A percentile compares a stretch with the other conserved stretches of the same genome.
phyloP scores from a whole-genome alignment of 2,797 vertebrate genomes.

The Galagoides demidoff region DNA sequence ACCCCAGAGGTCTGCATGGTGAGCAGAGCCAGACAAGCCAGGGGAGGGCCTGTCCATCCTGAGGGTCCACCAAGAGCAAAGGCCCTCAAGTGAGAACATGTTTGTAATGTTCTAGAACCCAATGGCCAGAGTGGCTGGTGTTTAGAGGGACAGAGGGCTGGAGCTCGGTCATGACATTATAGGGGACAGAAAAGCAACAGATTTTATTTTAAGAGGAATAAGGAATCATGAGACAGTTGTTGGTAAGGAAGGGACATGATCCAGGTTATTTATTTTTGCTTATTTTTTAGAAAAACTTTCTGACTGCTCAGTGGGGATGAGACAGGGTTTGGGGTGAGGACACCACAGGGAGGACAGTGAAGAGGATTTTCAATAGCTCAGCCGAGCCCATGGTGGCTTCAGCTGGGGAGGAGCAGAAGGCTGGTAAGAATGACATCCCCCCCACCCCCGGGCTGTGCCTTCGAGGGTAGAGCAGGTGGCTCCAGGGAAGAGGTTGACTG shows the following conservation, averaged over 20 bases:
- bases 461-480: neutral
- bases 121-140: neutral
- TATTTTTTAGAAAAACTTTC: neutral
- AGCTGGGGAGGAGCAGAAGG: neutral
- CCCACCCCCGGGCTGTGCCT: fast-evolving
- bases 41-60: neutral
- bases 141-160: neutral
- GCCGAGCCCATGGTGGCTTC: fast-evolving
- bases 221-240: neutral
- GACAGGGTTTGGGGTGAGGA: neutral
- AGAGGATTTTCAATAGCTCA: too few species aligned
- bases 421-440: neutral
- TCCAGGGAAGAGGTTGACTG: neutral
- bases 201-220: neutral
- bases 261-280: neutral
- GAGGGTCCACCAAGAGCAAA: neutral
- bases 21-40: neutral
- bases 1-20: neutral
- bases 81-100: neutral
- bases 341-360: fast-evolving
- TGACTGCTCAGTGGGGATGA: neutral
- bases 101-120: neutral
- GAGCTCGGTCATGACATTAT: fast-evolving
- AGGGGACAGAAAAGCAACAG: neutral
- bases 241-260: neutral